Conservation (phyloP, 2,888 invertebrate genomes). For the Arctia plantaginis region DNA sequence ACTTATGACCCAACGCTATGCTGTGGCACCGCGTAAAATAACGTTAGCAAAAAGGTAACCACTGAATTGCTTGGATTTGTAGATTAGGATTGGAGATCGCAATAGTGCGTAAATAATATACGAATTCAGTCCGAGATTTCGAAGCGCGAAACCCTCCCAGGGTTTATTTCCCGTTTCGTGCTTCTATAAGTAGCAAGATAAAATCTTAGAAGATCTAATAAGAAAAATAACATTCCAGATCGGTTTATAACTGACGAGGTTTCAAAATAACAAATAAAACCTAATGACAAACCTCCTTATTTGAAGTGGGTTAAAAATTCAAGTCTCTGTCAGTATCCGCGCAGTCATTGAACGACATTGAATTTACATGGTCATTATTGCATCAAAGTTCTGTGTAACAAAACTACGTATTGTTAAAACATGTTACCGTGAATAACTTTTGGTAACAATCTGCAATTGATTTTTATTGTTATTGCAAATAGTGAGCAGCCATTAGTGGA, state of each 20-base stretch:
- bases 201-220: too few relatives aligned
- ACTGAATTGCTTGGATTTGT: too few relatives aligned
- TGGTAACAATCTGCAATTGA: slow-evolving; percentile 22
- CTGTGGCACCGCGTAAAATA: too few relatives aligned
- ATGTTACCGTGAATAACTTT: slow-evolving; percentile 28
- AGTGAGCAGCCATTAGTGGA: slow-evolving; percentile 16
- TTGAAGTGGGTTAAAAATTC: background rate
- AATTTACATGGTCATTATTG: slow-evolving; percentile 38
- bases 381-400: slow-evolving; percentile 22
- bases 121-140: too few relatives aligned
- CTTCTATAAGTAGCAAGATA: too few relatives aligned
- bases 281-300: background rate
- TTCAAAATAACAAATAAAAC: background rate
- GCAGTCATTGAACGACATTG: slow-evolving; percentile 9
- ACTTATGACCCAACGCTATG: too few relatives aligned
- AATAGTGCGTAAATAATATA: too few relatives aligned
- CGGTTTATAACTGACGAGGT: background rate
- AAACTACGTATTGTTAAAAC: slow-evolving; percentile 27
- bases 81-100: too few relatives aligned
- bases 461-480: slow-evolving; percentile 28
- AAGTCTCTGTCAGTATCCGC: background rate
- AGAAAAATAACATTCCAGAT: background rate
- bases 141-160: too few relatives aligned
- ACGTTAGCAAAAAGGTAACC: too few relatives aligned
- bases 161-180: too few relatives aligned